phyloP scores from a whole-genome alignment of 2,113 vertebrate species.

The Pongo pygmaeus region DNA sequence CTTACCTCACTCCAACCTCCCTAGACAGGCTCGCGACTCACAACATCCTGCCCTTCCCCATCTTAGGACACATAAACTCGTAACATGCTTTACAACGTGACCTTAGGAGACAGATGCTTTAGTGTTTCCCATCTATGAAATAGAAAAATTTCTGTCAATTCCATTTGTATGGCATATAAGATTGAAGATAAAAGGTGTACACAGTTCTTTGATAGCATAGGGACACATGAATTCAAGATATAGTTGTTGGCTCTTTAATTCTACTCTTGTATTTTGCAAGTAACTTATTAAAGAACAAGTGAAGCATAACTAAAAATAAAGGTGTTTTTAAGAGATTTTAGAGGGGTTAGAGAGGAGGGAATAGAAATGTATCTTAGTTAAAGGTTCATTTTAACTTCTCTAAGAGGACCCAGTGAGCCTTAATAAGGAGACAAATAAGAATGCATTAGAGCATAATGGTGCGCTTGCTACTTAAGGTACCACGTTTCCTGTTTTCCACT shows the following conservation, averaged over 20 bases:
- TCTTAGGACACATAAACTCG: neutral
- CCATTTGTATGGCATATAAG: constrained; percentile 22
- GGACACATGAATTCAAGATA: constrained; percentile 34
- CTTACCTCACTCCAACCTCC: neutral
- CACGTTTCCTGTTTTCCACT: constrained; percentile 56
- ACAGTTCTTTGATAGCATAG: constrained; percentile 38
- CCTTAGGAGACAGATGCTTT: neutral
- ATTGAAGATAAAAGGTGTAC: constrained; percentile 45
- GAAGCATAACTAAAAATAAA: neutral
- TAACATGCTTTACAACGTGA: neutral
- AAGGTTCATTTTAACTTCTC: constrained; percentile 24
- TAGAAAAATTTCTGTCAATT: constrained; percentile 27
- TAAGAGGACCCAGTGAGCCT: neutral
- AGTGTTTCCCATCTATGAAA: neutral
- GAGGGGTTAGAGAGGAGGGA: neutral
- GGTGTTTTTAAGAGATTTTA: neutral
- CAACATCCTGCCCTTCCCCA: neutral
- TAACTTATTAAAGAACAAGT: neutral
- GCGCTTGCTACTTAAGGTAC: constrained; percentile 52
- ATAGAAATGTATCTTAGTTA: constrained; percentile 23
- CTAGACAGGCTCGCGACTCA: neutral
- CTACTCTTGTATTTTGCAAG: neutral
- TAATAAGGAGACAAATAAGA: constrained; percentile 64
- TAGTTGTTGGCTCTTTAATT: constrained; percentile 21
- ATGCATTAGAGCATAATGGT: constrained; percentile 2